phyloP scores from a whole-genome alignment of 2,888 invertebrate genomes.

The Azorinus chamasolen region DNA sequence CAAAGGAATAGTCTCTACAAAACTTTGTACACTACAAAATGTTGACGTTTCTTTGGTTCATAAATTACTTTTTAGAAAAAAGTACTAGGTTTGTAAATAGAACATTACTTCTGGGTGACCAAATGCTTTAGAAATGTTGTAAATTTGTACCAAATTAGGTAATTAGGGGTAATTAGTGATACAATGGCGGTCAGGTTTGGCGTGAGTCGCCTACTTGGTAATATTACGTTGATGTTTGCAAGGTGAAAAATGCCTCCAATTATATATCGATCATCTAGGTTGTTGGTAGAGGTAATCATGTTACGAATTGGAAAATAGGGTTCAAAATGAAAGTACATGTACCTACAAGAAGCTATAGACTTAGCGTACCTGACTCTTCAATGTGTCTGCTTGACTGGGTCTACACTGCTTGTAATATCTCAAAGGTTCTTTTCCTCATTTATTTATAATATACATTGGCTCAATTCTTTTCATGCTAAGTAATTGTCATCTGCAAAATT shows the following conservation, averaged over 20 bases:
- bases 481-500: too few relatives aligned
- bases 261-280: background rate
- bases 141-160: slow-evolving; percentile 30
- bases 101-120: slow-evolving; percentile 38
- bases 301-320: too few relatives aligned
- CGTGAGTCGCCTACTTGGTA: slow-evolving; percentile 5
- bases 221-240: too few relatives aligned
- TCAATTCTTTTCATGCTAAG: too few relatives aligned
- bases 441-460: too few relatives aligned
- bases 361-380: too few relatives aligned
- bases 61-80: slow-evolving; percentile 11
- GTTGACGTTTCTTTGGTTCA: background rate
- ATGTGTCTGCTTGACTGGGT: too few relatives aligned
- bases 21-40: background rate
- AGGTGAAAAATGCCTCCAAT: slow-evolving; percentile 30
- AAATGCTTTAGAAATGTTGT: slow-evolving; percentile 20
- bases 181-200: slow-evolving; percentile 12
- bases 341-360: too few relatives aligned
- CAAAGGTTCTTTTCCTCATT: too few relatives aligned
- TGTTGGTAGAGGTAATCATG: background rate
- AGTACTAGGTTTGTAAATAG: background rate
- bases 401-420: too few relatives aligned
- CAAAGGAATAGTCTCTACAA: too few relatives aligned
- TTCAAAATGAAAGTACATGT: too few relatives aligned
- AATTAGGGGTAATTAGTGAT: slow-evolving; percentile 42